Conservation (phyloP, 1,140 invertebrate species). For the Artemia franciscana region DNA sequence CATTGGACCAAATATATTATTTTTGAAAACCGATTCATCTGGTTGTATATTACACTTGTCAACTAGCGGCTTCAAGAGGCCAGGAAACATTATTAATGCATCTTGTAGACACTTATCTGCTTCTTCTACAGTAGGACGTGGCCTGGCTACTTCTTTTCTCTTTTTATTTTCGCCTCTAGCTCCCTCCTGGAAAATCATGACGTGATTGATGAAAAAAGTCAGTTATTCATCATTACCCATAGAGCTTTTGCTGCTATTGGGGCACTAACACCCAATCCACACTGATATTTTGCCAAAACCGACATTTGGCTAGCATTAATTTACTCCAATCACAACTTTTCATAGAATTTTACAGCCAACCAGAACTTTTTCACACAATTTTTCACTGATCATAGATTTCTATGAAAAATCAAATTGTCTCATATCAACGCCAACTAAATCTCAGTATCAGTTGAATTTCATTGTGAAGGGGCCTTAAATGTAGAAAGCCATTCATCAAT, state of each 20-base stretch:
- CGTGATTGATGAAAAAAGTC: neutral
- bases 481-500: no score
- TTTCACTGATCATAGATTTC: no score
- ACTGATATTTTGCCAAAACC: no score
- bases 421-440: no score
- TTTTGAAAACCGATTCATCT: conserved; percentile 33
- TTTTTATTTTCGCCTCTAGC: conserved; percentile 6
- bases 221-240: conserved; percentile 7
- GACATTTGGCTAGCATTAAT: no score
- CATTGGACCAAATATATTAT: conserved; percentile 21
- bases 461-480: no score
- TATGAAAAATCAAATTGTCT: no score
- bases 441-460: no score
- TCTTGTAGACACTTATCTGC: conserved; percentile 42
- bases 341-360: no score
- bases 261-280: no score
- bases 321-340: no score
- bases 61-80: conserved; percentile 39
- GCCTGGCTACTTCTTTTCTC: conserved; percentile 18
- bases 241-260: conserved; percentile 7
- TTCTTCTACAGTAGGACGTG: conserved; percentile 16
- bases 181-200: conserved; percentile 1
- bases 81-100: conserved; percentile 62
- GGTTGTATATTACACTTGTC: conserved; percentile 50
- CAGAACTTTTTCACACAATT: no score